Conservation (phyloP, 2,113 vertebrate genomes). For the Ictidomys tridecemlineatus region DNA sequence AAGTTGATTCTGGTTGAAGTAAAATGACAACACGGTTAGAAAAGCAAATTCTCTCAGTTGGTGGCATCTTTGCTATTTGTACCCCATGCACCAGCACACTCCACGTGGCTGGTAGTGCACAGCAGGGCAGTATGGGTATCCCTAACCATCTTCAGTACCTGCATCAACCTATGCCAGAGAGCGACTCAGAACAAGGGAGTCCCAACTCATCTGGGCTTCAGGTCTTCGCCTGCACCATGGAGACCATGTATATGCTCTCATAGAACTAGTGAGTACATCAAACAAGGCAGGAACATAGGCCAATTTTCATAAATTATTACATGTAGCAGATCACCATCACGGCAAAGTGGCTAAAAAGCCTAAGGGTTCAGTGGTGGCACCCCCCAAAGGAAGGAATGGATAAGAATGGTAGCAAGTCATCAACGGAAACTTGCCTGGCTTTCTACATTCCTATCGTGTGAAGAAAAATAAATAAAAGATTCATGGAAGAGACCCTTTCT, state of each 20-base stretch:
- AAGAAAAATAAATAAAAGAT: background rate
- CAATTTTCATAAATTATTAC: background rate
- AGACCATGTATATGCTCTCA: background rate
- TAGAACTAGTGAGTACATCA: background rate
- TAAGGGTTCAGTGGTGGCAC: background rate
- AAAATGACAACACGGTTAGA: background rate
- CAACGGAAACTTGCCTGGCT: background rate
- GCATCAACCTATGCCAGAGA: accelerated
- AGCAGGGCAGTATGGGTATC: background rate
- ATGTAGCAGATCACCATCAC: background rate
- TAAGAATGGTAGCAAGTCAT: background rate
- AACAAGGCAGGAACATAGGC: background rate
- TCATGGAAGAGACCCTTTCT: background rate
- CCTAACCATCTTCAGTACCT: background rate
- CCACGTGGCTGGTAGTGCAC: background rate
- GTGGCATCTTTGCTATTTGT: background rate
- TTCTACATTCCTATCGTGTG: background rate
- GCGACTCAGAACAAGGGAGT: background rate
- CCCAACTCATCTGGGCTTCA: background rate
- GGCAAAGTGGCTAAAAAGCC: background rate
- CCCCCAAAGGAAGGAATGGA: background rate
- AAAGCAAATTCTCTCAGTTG: background rate
- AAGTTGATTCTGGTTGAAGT: background rate
- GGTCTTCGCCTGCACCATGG: background rate
- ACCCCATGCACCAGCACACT: background rate